These are phyloP conservation scores for Cheilosia grossa DNA, from an alignment of 2,888 invertebrate genomes.

Conservation along the genomic window DNA sequence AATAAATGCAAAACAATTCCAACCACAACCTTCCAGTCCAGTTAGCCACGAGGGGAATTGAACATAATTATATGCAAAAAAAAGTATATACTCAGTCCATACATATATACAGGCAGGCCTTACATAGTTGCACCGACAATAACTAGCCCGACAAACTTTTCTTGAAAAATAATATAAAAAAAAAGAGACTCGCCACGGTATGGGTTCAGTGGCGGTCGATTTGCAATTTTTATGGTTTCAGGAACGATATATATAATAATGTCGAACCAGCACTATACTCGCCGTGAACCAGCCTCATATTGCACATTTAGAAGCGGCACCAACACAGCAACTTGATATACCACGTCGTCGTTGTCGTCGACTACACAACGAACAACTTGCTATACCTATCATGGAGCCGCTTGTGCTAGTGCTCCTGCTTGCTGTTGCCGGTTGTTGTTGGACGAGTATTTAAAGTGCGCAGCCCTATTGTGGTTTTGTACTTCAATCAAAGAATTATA, in stretches of 20 bases:
- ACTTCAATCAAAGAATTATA: slow-evolving; percentile 74
- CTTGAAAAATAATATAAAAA: slow-evolving; percentile 57
- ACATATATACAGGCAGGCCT: slow-evolving; percentile 31
- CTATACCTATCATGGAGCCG: slow-evolving; percentile 3
- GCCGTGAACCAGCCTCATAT: slow-evolving; percentile 64
- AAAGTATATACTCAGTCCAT: slow-evolving; percentile 1
- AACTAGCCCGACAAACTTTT: slow-evolving; percentile 58
- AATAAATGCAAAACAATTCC: slow-evolving; percentile 51
- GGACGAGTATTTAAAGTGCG: slow-evolving; percentile 65
- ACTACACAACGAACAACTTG: slow-evolving; percentile 8
- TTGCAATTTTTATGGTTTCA: slow-evolving; percentile 82
- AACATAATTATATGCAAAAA: slow-evolving; percentile 73
- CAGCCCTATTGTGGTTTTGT: slow-evolving; percentile 72
- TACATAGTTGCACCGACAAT: slow-evolving; percentile 52
- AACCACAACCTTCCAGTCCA: slow-evolving; percentile 70
- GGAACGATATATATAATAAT: slow-evolving; percentile 75
- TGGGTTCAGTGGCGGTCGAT: slow-evolving; percentile 78
- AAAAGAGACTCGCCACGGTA: slow-evolving; percentile 73
- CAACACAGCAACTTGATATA: slow-evolving; percentile 67
- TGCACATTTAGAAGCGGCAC: slow-evolving; percentile 65
- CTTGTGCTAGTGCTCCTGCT: slow-evolving; percentile 6
- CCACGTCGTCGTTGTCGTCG: slow-evolving; percentile 34
- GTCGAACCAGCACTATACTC: slow-evolving; percentile 67
- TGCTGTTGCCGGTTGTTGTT: slow-evolving; percentile 21
- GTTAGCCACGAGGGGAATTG: slow-evolving; percentile 69